phyloP scores from a whole-genome alignment of 2,888 invertebrate species.

The Lycia hirtaria region DNA sequence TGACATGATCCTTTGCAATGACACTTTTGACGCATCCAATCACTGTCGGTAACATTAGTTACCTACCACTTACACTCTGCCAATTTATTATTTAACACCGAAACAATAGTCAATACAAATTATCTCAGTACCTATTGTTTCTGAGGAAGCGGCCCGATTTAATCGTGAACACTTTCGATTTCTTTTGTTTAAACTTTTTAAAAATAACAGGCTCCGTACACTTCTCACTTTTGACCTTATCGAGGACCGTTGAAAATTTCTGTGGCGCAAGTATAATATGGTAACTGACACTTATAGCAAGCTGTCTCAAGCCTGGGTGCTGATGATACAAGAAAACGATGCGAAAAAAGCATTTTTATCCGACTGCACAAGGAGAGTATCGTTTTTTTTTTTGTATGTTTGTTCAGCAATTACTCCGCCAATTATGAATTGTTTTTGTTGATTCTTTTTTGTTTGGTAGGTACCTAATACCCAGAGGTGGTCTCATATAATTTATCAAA shows the following conservation, averaged over 20 bases:
- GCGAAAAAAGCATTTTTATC: conserved; percentile 11
- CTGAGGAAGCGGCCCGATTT: conserved; percentile 23
- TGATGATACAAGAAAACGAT: conserved; percentile 33
- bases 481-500: no score
- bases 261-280: conserved; percentile 34
- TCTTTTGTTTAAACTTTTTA: conserved; percentile 36
- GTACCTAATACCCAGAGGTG: no score
- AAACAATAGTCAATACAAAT: conserved; percentile 31
- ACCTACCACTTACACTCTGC: background rate
- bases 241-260: conserved; percentile 34
- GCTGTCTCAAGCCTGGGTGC: conserved; percentile 20
- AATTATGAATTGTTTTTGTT: no score
- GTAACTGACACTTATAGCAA: conserved; percentile 35
- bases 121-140: conserved; percentile 23
- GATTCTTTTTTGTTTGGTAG: no score
- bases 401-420: no score
- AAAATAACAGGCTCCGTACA: conserved; percentile 21
- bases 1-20: conserved; percentile 52
- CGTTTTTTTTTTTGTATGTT: no score
- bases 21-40: conserved; percentile 59
- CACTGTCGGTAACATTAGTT: conserved; percentile 38
- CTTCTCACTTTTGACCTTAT: conserved; percentile 44
- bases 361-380: no score
- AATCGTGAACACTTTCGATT: conserved; percentile 36
- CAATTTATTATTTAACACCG: conserved; percentile 19